Base-by-base conservation (phyloP, 2,888 invertebrate genomes). In the Pteria penguin region DNA sequence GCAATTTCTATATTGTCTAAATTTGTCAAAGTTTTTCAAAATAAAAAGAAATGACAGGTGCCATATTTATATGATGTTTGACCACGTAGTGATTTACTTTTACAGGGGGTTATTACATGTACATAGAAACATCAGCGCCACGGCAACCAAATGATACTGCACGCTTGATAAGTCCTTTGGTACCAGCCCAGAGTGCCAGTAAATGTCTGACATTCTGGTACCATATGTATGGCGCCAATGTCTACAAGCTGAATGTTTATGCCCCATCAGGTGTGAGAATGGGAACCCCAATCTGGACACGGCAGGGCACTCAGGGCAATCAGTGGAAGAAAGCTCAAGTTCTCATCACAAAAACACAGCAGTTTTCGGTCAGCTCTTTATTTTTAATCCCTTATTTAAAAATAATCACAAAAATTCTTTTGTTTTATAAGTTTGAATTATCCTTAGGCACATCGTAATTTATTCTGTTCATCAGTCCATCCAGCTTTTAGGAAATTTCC, bases 111-210 rank as follows among this genome's bases (percentile, higher is more conserved):
- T 87, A 86, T 72, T 90, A 90, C 78, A 81, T 89, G 71, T 90
- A 87, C 72, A 88, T 88, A 52, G 88, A 88, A 76, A 82, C 94
- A 0, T 92, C 93, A 4, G 93, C 93, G 82, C 94, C 94, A 0
- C 90, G 94, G 62, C 86, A 93, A 76, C 93, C 94, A 1, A 94
- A 94, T 1, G 94, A 94, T 85, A 92, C 91, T 55, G 94, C 94
- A 0, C 90, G 93, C 75, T 91, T 95, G 8, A 66, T 86, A 5
- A 87, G 89, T 76, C 85, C 85, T 0, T 76, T 79, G 4, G 70
- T 80, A 2, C 58, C 75, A n/a, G 68, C 76, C 0, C 73, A 68
- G 2, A 68, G 61, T 1, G 76, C 77, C 0, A 54, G 79, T 18
- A 79, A 82, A 60, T 91, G 91, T 76, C 76, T 91, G 4, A 79